Evolutionary conservation across 2,888 invertebrate genomes (phyloP).

Genomic region (Hirtodrosophila duncani): DNA sequence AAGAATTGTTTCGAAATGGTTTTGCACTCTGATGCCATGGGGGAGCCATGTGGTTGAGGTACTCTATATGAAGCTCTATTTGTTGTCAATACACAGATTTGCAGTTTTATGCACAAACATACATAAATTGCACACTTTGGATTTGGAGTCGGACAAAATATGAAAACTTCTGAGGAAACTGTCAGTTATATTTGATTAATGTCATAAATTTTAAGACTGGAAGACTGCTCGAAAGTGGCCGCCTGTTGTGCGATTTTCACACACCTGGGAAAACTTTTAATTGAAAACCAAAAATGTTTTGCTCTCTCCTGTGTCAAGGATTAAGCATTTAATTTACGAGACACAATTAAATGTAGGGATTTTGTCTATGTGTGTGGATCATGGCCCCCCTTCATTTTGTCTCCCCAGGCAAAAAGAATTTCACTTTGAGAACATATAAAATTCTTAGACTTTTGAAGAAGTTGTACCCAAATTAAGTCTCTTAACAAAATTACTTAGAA

Average conservation of each 20-base stretch:
- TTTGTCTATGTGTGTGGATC: conserved; percentile 5
- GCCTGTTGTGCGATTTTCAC: conserved; percentile 45
- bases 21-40: conserved; percentile 23
- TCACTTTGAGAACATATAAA: too few relatives aligned
- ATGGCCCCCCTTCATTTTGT: too few relatives aligned
- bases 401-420: too few relatives aligned
- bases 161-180: conserved; percentile 12
- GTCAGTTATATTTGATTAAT: background rate
- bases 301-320: background rate
- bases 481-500: too few relatives aligned
- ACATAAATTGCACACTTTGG: conserved; percentile 21
- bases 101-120: conserved; percentile 50
- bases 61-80: conserved; percentile 44
- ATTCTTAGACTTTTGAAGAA: too few relatives aligned
- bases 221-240: conserved; percentile 37
- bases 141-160: conserved; percentile 24
- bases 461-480: too few relatives aligned
- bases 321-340: conserved; percentile 50
- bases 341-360: conserved; percentile 49
- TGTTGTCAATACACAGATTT: conserved; percentile 66
- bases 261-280: conserved; percentile 73
- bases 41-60: conserved; percentile 49
- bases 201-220: conserved; percentile 31
- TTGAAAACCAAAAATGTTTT: conserved; percentile 63
- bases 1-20: conserved; percentile 67